Base-by-base conservation (phyloP, 2,888 invertebrate genomes). In the Meteorus cinctellus region DNA sequence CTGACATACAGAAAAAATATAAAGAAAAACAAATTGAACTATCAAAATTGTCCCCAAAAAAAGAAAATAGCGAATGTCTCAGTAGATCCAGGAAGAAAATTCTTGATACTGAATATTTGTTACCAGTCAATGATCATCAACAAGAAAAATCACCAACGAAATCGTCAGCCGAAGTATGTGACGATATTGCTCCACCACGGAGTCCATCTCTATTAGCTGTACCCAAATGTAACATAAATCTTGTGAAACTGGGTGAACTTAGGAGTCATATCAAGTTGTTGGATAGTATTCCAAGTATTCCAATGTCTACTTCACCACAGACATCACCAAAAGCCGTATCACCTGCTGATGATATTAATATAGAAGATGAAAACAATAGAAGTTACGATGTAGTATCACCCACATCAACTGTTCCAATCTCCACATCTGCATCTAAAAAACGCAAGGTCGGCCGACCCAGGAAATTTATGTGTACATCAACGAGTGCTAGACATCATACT, bases 1-100 rank as follows among this genome's bases (percentile, higher is more conserved):
- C 96, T 29, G 96, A 96, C 71, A 91, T 97, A 36, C 95, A 96
- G 84, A 91, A 94, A 34, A 94, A 95, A 85, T 95, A 96, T 86
- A 93, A 94, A 79, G 96, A 97, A 86, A 96, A 96, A 86, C 95
- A 96, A 86, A 93, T 93, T 41, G 96, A 97, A 88, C 90, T 97
- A n/a, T 93, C 93, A 78, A 94, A 94, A 80, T 90, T 95, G 60
- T 92, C 92, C 29, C 93, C 93, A 1, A 92, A 92, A 77, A 90
- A 92, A 76, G 89, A 91, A 0, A 90, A 91, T 0, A 92, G 91
- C 83, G 91, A 92, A 74, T 89, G 85, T 75, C 87, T 88, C 8
- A 90, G 89, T 2, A 88, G 91, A 77, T 90, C 90, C 0, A 86
- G 91, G 29, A 92, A 92, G 82, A 91, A 90, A 82, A 87, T 86